Evolutionary conservation across 1,140 invertebrate species (phyloP), one percentile per base, ranked within the genome.

Genomic region (Venturia canescens): DNA sequence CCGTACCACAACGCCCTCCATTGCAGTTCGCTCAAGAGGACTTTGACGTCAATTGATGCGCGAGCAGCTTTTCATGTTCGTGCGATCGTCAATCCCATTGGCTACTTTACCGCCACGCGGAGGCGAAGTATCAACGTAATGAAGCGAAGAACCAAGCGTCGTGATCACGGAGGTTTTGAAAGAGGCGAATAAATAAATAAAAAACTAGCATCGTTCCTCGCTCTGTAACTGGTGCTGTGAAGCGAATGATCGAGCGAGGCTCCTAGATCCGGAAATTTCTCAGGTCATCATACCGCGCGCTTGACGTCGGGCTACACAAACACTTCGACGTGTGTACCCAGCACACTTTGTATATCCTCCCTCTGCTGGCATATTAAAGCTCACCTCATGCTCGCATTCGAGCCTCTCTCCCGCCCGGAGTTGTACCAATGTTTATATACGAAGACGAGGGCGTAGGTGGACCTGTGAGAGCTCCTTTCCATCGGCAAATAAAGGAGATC

Each of bases 221-320:
- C 18, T n/a, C 18, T 57, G 3, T 57, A 7, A 18, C 18, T n/a
- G 21, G 53, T 3, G 26, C 13, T 44, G 38, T 11, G 38, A 9
- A 27, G 60, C 21, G 70, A 26, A 72, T 72, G 70, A 72, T 72
- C 50, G 70, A 72, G n/a, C n/a, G 50, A 72, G 70, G 70, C 50
- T 72, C n/a, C 6, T 72, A 50, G 70, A 72, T 72, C n/a, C n/a
- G 70, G 21, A 48, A 72, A 48, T 48, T 72, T 72, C 70, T 72
- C 34, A 21, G 38, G 21, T 72, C 38, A 48, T 72, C 21, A 44
- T 72, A 44, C 18, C 60, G 60, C 60, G 60, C 60, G 70, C 38
- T 21, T 72, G 34, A 26, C 29, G 60, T 26, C 23, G 16, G 34
- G 21, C 60, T 66, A 29, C 27, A 66, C 9, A 66, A 66, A 66